Evolutionary conservation across 2,888 invertebrate species (phyloP).

Genomic region (Agriopis marginaria): DNA sequence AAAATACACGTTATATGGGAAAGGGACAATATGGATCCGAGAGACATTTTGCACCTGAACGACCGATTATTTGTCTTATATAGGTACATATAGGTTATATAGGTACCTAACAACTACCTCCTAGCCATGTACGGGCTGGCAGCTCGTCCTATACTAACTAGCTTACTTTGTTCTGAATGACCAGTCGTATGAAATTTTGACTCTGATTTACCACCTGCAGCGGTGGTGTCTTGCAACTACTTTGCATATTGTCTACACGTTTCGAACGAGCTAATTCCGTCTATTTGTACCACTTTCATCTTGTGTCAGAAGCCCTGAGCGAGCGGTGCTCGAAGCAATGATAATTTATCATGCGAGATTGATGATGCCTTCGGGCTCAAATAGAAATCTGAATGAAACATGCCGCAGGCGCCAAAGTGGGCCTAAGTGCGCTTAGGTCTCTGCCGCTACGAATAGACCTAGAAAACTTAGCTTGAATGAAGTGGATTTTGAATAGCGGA

Average conservation of each 20-base stretch:
- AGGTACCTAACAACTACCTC: too few species aligned
- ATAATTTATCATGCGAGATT: constrained; percentile 32
- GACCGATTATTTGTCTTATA: too few species aligned
- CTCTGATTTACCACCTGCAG: too few species aligned
- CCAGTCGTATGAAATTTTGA: too few species aligned
- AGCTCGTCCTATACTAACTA: too few species aligned
- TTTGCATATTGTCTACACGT: constrained; percentile 12
- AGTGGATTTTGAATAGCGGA: too few species aligned
- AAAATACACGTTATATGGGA: too few species aligned
- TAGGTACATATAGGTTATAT: too few species aligned
- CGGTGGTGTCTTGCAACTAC: not conserved
- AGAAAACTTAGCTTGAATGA: not conserved
- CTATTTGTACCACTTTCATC: constrained; percentile 29
- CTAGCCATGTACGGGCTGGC: not conserved
- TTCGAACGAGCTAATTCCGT: constrained; percentile 24
- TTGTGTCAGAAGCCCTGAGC: constrained; percentile 12
- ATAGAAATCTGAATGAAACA: constrained; percentile 24
- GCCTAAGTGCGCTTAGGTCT: not conserved
- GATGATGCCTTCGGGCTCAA: constrained; percentile 15
- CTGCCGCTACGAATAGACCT: not conserved
- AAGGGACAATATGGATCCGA: too few species aligned
- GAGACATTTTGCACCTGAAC: too few species aligned
- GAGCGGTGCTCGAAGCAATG: constrained; percentile 9
- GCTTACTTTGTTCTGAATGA: too few species aligned
- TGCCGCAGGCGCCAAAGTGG: constrained; percentile 7